phyloP scores from a whole-genome alignment of 2,888 invertebrate genomes.

The Strigamia crassipes region DNA sequence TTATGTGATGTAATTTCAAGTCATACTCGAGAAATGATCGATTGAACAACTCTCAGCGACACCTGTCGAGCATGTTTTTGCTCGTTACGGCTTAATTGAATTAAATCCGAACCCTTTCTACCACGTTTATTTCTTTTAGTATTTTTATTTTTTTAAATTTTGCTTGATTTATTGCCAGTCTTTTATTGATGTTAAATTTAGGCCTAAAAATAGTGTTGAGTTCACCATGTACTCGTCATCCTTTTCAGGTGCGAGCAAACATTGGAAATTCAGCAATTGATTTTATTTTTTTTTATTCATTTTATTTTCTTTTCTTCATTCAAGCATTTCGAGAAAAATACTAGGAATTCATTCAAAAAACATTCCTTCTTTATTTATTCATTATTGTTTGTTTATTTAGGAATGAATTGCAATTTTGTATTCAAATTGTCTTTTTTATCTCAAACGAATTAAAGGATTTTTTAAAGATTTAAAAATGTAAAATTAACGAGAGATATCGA shows the following conservation, averaged over 20 bases:
- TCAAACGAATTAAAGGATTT: no score
- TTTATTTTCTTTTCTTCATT: not conserved
- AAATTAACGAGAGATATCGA: no score
- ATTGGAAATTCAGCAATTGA: constrained; percentile 3
- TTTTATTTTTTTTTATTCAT: not conserved
- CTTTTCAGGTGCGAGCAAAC: not conserved
- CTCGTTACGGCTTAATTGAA: constrained; percentile 1
- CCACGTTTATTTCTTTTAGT: no score
- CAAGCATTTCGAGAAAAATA: not conserved
- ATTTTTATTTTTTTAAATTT: no score
- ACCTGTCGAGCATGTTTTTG: constrained; percentile 17
- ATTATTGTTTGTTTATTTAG: not conserved
- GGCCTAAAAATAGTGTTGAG: not conserved
- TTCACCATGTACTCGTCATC: not conserved
- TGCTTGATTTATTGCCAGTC: constrained; percentile 1
- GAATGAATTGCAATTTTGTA: no score
- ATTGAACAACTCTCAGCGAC: not conserved
- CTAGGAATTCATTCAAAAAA: not conserved
- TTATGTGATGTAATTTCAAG: not conserved
- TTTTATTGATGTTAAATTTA: not conserved
- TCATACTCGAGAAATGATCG: not conserved
- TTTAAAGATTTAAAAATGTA: no score
- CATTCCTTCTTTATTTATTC: not conserved
- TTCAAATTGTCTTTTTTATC: no score
- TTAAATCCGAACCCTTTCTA: not conserved